These are phyloP conservation scores for Lacerta viridis DNA, from an alignment of 2,797 vertebrate genomes.

Conservation along the genomic window DNA sequence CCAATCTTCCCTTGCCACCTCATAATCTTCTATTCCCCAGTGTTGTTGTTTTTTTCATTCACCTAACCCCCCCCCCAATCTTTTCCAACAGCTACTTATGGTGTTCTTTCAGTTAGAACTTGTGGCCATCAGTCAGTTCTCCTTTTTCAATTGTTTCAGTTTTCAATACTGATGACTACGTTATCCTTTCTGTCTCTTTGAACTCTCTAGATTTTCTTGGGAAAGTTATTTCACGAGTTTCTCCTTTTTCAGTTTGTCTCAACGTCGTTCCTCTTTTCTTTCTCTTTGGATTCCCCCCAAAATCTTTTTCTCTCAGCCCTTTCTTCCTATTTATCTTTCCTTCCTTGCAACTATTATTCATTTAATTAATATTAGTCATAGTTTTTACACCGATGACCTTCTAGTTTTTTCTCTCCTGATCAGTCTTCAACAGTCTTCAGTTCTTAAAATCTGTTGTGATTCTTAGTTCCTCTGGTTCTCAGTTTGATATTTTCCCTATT, in stretches of 20 bases:
- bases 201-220: too few species aligned
- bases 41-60: too few species aligned
- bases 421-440: background rate
- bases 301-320: background rate
- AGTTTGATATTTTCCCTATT: background rate
- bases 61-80: too few species aligned
- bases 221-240: background rate
- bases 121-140: background rate
- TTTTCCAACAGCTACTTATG: background rate
- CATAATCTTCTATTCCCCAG: too few species aligned
- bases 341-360: background rate
- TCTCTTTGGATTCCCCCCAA: background rate
- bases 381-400: background rate
- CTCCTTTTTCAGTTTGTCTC: background rate
- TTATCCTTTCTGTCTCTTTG: too few species aligned
- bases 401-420: background rate
- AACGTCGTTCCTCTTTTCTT: background rate
- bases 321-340: background rate
- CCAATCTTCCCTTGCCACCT: too few species aligned
- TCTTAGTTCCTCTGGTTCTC: background rate
- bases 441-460: background rate
- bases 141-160: background rate
- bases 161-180: background rate
- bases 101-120: background rate
- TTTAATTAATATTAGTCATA: background rate